Percentiles rank a stretch among this genome's conserved stretches.
phyloP scores from a whole-genome alignment of 2,888 invertebrate species.

The Drosophila birchii region DNA sequence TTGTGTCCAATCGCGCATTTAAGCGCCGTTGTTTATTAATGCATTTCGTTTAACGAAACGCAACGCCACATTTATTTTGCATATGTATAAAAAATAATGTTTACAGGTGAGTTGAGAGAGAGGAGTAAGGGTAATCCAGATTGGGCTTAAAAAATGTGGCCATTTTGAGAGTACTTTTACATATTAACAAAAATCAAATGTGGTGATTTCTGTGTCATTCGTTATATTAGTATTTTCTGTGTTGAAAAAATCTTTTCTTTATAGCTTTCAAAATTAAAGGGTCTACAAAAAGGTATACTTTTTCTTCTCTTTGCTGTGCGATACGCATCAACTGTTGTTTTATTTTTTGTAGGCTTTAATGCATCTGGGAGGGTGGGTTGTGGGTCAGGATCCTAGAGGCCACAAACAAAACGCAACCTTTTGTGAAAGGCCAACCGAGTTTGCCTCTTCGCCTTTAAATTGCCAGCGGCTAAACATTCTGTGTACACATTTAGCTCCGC shows the following conservation, averaged over 20 bases:
- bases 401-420: conserved; percentile 5
- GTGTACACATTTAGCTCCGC: not conserved
- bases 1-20: conserved; percentile 72
- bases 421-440: not conserved
- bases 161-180: not conserved
- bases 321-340: conserved; percentile 1
- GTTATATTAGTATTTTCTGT: not conserved
- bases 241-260: not conserved
- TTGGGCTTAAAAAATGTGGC: not conserved
- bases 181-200: not conserved
- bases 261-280: not conserved
- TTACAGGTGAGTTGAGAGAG: no score
- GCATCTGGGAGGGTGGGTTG: not conserved
- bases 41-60: conserved; percentile 63
- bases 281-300: not conserved
- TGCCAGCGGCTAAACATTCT: conserved; percentile 8
- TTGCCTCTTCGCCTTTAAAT: conserved; percentile 5
- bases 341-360: not conserved
- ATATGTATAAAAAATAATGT: not conserved
- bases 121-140: not conserved
- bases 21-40: conserved; percentile 71
- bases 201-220: not conserved
- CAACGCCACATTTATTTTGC: conserved; percentile 29
- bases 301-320: not conserved
- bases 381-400: not conserved